These are phyloP conservation scores for Argyrosomus regius DNA, from an alignment of 2,797 vertebrate genomes.

Conservation along the genomic window DNA sequence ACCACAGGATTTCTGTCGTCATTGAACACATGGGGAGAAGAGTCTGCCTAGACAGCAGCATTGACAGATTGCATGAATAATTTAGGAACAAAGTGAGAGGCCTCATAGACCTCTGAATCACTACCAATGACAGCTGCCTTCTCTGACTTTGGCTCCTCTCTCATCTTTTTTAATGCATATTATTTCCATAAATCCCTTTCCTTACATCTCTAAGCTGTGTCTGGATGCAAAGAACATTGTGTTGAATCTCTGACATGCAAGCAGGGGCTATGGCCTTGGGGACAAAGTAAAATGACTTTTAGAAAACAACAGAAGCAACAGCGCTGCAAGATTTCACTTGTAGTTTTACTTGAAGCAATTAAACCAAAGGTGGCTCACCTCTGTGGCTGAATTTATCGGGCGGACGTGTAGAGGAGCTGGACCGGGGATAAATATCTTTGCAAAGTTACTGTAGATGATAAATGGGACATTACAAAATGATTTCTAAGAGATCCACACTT, in stretches of 20 bases:
- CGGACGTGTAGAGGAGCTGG: not conserved
- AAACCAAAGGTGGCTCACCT: slow-evolving; percentile 2
- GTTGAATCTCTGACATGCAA: slow-evolving; percentile 30
- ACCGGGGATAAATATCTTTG: slow-evolving; percentile 26
- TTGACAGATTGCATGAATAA: slow-evolving; percentile 86
- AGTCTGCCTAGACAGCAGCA: slow-evolving; percentile 78
- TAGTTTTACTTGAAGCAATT: slow-evolving; percentile 2
- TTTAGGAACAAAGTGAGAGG: slow-evolving; percentile 83
- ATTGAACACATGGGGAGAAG: slow-evolving; percentile 73
- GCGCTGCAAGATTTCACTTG: not conserved
- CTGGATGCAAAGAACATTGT: slow-evolving; percentile 42
- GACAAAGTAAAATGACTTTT: not conserved
- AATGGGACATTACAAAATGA: slow-evolving; percentile 27
- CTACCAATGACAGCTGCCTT: slow-evolving; percentile 80
- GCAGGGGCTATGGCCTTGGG: slow-evolving; percentile 16
- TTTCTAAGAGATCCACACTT: slow-evolving; percentile 22
- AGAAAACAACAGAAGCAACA: slow-evolving; percentile 10
- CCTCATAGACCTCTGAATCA: slow-evolving; percentile 84
- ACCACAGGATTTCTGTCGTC: slow-evolving; percentile 76
- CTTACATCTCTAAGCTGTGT: slow-evolving; percentile 55
- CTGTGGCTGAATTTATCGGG: slow-evolving; percentile 5
- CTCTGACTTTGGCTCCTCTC: slow-evolving; percentile 70
- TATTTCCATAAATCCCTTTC: slow-evolving; percentile 81
- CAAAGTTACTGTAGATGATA: slow-evolving; percentile 34
- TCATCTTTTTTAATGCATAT: slow-evolving; percentile 83